Percentiles rank a stretch among this genome's conserved stretches.
These are phyloP conservation scores for Trichomalopsis sarcophagae DNA, from an alignment of 1,140 invertebrate species.

Conservation along the genomic window DNA sequence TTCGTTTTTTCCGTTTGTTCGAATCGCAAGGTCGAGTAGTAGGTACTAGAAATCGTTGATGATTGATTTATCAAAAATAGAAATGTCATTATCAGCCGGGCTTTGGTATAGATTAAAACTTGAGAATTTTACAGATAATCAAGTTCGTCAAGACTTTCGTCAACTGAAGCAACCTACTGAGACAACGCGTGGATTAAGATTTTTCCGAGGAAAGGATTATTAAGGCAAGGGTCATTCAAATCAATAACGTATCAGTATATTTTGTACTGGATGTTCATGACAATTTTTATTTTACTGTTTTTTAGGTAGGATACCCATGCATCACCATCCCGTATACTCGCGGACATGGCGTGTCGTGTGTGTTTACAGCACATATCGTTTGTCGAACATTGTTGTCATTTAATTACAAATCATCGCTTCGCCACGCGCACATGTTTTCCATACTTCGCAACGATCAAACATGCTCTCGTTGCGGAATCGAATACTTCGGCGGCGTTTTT, in stretches of 20 bases:
- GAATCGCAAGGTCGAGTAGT: too few species aligned
- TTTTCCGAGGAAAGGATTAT: too few species aligned
- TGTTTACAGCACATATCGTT: conserved; percentile 9
- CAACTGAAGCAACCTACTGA: too few species aligned
- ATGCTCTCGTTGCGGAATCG: conserved; percentile 11
- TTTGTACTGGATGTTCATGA: conserved; percentile 17
- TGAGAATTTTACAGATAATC: too few species aligned
- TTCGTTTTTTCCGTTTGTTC: too few species aligned
- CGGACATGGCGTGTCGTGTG: background rate
- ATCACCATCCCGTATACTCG: background rate
- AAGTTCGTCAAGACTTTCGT: too few species aligned
- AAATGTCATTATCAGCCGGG: too few species aligned
- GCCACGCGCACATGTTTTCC: background rate
- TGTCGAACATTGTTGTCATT: conserved; percentile 27
- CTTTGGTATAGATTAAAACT: too few species aligned
- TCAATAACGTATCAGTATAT: background rate
- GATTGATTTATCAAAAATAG: too few species aligned
- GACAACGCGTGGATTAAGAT: too few species aligned
- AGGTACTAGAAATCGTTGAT: too few species aligned
- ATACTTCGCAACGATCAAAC: background rate
- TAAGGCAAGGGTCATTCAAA: background rate
- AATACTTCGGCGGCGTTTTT: conserved; percentile 9
- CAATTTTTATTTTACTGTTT: conserved; percentile 21
- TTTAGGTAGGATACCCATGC: background rate
- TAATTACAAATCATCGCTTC: conserved; percentile 19